Percentiles rank a stretch among this genome's conserved stretches.
Evolutionary conservation across 2,888 invertebrate genomes (phyloP).

Genomic region (Nemurella pictetii): DNA sequence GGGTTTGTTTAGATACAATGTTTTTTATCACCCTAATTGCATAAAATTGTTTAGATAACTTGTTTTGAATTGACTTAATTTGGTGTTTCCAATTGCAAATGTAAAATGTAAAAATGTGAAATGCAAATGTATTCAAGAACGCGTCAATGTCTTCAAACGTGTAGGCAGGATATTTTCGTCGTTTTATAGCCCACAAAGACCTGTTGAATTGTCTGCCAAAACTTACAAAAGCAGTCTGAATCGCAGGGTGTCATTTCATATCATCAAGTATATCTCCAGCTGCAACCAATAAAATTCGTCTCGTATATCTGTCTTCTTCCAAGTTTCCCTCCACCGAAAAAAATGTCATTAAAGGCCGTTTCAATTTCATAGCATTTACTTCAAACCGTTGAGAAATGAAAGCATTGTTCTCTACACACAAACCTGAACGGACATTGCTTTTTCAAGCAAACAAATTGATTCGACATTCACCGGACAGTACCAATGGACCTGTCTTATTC

Average conservation of each 20-base stretch:
- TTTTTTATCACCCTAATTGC: too few species aligned
- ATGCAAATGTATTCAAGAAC: constrained; percentile 9
- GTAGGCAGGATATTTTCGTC: background rate
- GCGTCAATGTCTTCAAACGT: background rate
- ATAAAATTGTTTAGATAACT: too few species aligned
- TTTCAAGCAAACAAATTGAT: background rate
- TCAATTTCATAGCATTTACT: background rate
- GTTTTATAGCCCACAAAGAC: background rate
- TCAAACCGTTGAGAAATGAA: too few species aligned
- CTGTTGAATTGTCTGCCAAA: background rate
- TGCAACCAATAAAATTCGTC: background rate
- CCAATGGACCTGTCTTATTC: background rate
- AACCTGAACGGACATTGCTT: background rate
- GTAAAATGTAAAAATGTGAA: too few species aligned
- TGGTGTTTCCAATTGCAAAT: too few species aligned
- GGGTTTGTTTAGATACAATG: too few species aligned
- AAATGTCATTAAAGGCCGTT: background rate
- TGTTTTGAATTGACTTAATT: too few species aligned
- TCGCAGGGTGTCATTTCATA: background rate
- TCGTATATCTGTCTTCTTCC: background rate
- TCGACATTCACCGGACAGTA: background rate
- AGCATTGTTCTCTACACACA: too few species aligned
- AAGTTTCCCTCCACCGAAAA: background rate
- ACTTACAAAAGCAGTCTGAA: background rate
- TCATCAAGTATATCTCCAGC: too few species aligned